phyloP scores from a whole-genome alignment of 2,888 invertebrate genomes.

The Amphipoea oculea region DNA sequence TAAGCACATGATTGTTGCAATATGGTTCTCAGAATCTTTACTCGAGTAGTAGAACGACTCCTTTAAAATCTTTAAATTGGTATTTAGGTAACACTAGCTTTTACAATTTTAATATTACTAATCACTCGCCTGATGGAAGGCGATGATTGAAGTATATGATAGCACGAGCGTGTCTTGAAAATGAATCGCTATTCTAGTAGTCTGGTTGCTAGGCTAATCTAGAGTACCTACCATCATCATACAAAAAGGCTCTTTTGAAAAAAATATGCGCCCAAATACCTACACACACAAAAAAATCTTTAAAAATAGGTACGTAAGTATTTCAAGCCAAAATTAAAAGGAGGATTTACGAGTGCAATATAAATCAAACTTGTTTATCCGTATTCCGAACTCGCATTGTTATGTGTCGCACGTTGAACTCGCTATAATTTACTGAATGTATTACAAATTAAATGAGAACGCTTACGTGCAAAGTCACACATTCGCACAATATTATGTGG shows the following conservation, averaged over 20 bases:
- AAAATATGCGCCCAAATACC: neutral
- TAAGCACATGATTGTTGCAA: neutral
- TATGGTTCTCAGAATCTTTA: neutral
- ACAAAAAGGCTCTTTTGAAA: neutral
- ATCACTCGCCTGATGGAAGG: neutral
- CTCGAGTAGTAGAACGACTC: too few relatives aligned
- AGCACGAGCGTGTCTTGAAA: neutral
- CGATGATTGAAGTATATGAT: neutral
- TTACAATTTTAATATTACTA: neutral
- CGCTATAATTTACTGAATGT: slow-evolving; percentile 52
- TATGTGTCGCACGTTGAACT: slow-evolving; percentile 27
- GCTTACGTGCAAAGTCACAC: slow-evolving; percentile 27
- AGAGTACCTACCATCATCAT: neutral
- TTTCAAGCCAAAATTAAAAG: slow-evolving; percentile 29
- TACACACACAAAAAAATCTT: neutral
- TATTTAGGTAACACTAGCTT: too few relatives aligned
- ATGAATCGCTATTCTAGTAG: neutral
- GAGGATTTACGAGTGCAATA: slow-evolving; percentile 45
- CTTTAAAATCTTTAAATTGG: too few relatives aligned
- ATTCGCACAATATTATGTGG: slow-evolving; percentile 2
- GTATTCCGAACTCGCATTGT: slow-evolving; percentile 31
- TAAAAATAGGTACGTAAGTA: slow-evolving; percentile 2
- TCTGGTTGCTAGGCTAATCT: neutral
- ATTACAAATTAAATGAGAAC: slow-evolving; percentile 53
- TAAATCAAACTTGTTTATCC: slow-evolving; percentile 57